These are phyloP conservation scores for Potamilus streckersoni DNA, from an alignment of 1,140 invertebrate genomes.

Conservation along the genomic window DNA sequence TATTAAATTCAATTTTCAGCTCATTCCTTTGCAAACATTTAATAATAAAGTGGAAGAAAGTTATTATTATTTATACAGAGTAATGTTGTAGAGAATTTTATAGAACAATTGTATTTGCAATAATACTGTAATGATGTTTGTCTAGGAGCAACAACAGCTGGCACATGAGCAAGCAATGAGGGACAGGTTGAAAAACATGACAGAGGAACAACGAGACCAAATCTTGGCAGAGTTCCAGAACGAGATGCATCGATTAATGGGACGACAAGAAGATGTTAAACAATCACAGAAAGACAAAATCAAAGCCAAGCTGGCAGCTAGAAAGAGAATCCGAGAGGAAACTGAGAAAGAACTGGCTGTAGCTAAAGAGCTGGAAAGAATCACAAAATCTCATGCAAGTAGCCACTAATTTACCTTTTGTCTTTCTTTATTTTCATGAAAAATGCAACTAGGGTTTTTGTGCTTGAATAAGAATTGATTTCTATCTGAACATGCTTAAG, in stretches of 20 bases:
- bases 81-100: no score
- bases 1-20: no score
- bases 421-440: no score
- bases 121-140: background rate
- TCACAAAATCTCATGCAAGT: slow-evolving; percentile 60
- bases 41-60: no score
- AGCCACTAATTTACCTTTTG: background rate
- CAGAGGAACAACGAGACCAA: slow-evolving; percentile 47
- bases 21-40: no score
- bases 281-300: slow-evolving; percentile 53
- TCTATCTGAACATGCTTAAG: no score
- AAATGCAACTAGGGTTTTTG: no score
- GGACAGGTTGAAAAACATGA: slow-evolving; percentile 43
- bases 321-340: slow-evolving; percentile 61
- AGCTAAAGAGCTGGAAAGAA: slow-evolving; percentile 55
- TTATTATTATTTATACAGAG: no score
- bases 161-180: slow-evolving; percentile 46
- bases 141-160: slow-evolving; percentile 38
- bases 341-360: slow-evolving; percentile 58
- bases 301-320: slow-evolving; percentile 58
- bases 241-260: slow-evolving; percentile 38
- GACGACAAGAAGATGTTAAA: slow-evolving; percentile 33
- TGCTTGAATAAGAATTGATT: no score
- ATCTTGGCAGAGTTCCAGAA: slow-evolving; percentile 51
- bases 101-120: no score